Percentiles rank a stretch among this genome's conserved stretches.
Conservation (phyloP, 2,888 invertebrate genomes). For the Eristalinus sepulchralis region DNA sequence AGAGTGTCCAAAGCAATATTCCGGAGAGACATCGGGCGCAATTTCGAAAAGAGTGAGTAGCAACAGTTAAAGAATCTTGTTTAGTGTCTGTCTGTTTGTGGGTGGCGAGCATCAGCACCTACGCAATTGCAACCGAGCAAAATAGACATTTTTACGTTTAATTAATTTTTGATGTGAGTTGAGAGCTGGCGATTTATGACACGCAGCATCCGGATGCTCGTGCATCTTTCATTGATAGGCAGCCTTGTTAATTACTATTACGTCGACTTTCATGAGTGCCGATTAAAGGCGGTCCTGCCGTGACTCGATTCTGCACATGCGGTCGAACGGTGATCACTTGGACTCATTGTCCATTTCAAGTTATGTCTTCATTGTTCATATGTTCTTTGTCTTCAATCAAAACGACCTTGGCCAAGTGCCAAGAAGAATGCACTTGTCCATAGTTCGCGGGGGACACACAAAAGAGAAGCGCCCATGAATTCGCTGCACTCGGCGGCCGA, state of each 20-base stretch:
- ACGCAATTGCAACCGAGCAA: neutral
- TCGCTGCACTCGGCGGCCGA: neutral
- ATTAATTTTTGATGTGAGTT: neutral
- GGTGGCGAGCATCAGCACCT: neutral
- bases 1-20: neutral
- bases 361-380: slow-evolving; percentile 5
- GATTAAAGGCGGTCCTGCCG: neutral
- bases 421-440: neutral
- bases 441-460: neutral
- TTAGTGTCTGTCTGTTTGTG: neutral
- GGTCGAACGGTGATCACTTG: neutral
- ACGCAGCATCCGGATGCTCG: neutral
- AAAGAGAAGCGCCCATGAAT: neutral
- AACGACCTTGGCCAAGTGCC: slow-evolving; percentile 43
- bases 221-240: neutral
- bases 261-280: neutral
- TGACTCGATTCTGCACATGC: slow-evolving; percentile 2
- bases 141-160: slow-evolving; percentile 30
- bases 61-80: neutral
- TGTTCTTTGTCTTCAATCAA: slow-evolving; percentile 35
- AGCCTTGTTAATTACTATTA: neutral
- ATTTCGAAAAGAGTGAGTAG: slow-evolving; percentile 18
- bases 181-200: neutral
- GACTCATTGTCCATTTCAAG: slow-evolving; percentile 35
- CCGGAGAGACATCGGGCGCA: neutral